A percentile compares a stretch with the other conserved stretches of the same genome.
Evolutionary conservation across 2,113 vertebrate genomes (phyloP).

Genomic region (Daubentonia madagascariensis): DNA sequence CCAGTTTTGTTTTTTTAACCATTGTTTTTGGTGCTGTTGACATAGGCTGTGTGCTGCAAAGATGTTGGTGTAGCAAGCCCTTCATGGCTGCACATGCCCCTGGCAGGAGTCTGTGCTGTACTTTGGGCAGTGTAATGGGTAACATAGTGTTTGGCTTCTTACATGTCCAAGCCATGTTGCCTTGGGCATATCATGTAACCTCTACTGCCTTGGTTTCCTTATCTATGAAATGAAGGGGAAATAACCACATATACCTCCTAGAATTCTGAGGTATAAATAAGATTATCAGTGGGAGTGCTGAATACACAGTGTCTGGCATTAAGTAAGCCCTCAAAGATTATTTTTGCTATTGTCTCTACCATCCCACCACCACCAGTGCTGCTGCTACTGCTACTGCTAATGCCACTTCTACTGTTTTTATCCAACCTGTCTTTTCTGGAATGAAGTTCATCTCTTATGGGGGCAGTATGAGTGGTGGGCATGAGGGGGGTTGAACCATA

Average conservation of each 20-base stretch:
- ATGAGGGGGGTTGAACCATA: neutral
- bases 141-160: neutral
- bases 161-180: fast-evolving
- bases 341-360: neutral
- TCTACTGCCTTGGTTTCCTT: neutral
- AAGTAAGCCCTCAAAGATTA: neutral
- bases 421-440: neutral
- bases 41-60: neutral
- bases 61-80: neutral
- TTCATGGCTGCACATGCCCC: fast-evolving
- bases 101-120: neutral
- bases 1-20: neutral
- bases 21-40: neutral
- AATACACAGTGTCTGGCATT: neutral
- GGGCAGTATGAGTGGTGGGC: too few species aligned
- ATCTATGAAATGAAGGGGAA: neutral
- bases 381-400: neutral
- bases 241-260: neutral
- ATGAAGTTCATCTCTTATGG: neutral
- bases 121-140: neutral
- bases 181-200: fast-evolving
- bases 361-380: fast-evolving
- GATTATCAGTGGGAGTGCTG: neutral
- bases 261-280: neutral
- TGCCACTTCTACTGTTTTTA: neutral